These are phyloP conservation scores for Uropetala carovei DNA, from an alignment of 2,888 invertebrate species.

Conservation along the genomic window DNA sequence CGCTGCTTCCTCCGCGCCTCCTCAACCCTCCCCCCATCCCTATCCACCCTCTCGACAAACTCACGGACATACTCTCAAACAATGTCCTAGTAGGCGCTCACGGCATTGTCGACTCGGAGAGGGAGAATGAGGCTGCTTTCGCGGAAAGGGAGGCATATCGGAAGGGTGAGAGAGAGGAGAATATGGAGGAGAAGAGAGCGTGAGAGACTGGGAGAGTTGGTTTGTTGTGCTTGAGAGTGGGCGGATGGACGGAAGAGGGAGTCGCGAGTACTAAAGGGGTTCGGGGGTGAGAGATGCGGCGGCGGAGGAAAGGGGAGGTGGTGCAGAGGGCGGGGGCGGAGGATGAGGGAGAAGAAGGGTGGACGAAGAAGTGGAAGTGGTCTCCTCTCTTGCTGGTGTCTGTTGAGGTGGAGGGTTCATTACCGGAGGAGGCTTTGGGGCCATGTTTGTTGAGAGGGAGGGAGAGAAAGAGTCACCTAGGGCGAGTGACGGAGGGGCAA, in stretches of 20 bases:
- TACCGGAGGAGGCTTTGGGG: slow-evolving; percentile 44
- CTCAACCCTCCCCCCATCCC: background rate
- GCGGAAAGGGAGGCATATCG: too few relatives aligned
- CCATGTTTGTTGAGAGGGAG: slow-evolving; percentile 35
- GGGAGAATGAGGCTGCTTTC: background rate
- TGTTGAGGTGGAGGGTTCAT: slow-evolving; percentile 50
- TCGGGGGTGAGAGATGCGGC: background rate
- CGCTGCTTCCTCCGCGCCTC: background rate
- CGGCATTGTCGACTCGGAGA: background rate
- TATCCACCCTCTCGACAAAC: background rate
- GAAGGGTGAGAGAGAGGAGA: background rate
- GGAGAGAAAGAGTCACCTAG: background rate
- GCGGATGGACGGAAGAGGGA: background rate
- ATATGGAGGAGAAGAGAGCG: background rate
- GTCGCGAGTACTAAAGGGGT: background rate
- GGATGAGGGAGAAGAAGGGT: background rate
- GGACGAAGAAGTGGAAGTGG: background rate
- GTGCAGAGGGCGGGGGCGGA: background rate
- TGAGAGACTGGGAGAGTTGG: background rate
- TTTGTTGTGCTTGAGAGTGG: background rate
- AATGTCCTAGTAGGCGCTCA: background rate
- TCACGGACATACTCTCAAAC: background rate
- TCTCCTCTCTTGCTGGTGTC: background rate
- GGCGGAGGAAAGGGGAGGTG: background rate
- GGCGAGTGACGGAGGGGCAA: background rate